Evolutionary conservation across 2,797 vertebrate species (phyloP).

Genomic region (Sebastes hubbsi): DNA sequence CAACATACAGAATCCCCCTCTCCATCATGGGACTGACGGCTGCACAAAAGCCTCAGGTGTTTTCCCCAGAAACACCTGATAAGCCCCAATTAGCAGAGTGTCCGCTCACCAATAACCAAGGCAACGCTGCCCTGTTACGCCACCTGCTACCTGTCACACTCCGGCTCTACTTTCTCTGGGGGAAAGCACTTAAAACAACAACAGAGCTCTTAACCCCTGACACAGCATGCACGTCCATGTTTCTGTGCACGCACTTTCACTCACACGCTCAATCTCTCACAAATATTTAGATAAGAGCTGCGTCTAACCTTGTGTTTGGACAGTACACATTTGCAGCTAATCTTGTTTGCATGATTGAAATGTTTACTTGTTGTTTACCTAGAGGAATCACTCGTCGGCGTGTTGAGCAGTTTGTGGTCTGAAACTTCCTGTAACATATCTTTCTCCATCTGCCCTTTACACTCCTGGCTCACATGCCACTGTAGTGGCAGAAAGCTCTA

Average conservation of each 20-base stretch:
- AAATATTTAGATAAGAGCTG: conserved; percentile 20
- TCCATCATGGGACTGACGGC: conserved; percentile 45
- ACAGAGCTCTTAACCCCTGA: not conserved
- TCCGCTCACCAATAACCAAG: conserved; percentile 50
- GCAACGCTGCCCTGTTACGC: conserved; percentile 29
- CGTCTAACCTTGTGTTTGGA: not conserved
- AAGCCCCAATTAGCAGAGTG: conserved; percentile 79
- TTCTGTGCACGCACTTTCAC: not conserved
- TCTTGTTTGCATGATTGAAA: conserved; percentile 19
- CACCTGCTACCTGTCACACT: conserved; percentile 59
- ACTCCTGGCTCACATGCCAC: not conserved
- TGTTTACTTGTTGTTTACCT: conserved; percentile 11
- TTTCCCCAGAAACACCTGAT: conserved; percentile 79
- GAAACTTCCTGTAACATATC: conserved; percentile 47
- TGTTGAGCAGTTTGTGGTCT: conserved; percentile 26
- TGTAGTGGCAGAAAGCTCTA: conserved; percentile 6
- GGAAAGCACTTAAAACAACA: conserved; percentile 1
- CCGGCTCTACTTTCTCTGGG: conserved; percentile 46
- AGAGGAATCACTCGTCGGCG: not conserved
- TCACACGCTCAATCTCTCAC: not conserved
- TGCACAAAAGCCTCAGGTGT: conserved; percentile 75
- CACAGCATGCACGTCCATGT: not conserved
- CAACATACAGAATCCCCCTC: conserved; percentile 16
- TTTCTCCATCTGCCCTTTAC: conserved; percentile 32
- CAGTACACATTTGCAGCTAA: conserved; percentile 19